Conservation (phyloP, 2,888 invertebrate species). For the Hydrotaea diabolus region DNA sequence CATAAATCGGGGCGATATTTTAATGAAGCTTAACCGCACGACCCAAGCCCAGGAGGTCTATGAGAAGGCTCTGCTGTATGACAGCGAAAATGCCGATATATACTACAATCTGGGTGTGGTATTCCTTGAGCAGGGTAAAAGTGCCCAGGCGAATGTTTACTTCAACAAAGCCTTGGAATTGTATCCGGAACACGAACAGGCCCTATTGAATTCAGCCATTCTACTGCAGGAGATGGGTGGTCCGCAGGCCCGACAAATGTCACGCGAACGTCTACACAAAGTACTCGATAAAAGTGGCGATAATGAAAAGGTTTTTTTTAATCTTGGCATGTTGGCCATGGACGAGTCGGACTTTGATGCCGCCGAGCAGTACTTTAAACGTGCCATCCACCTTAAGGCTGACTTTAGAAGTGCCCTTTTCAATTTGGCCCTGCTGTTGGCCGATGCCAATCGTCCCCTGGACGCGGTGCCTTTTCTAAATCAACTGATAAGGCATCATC, state of each 20-base stretch:
- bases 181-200: slow-evolving; percentile 97
- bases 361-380: slow-evolving; percentile 95
- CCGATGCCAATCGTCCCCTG: slow-evolving; percentile 92
- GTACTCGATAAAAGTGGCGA: slow-evolving; percentile 85
- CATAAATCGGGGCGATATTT: slow-evolving; percentile 97
- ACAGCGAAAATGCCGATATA: slow-evolving; percentile 96
- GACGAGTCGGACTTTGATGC: slow-evolving; percentile 94
- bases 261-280: slow-evolving; percentile 90
- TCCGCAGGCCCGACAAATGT: slow-evolving; percentile 89
- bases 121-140: slow-evolving; percentile 94
- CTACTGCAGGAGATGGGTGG: slow-evolving; percentile 94
- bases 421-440: slow-evolving; percentile 93
- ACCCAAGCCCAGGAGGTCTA: slow-evolving; percentile 97
- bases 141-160: slow-evolving; percentile 93
- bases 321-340: slow-evolving; percentile 98
- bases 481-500: slow-evolving; percentile 93
- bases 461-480: slow-evolving; percentile 96
- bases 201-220: slow-evolving; percentile 96
- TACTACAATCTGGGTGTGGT: slow-evolving; percentile 97
- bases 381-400: slow-evolving; percentile 92
- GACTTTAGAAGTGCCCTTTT: slow-evolving; percentile 97
- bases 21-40: slow-evolving; percentile 96
- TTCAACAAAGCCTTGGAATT: slow-evolving; percentile 95
- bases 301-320: slow-evolving; percentile 96
- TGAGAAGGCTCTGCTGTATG: slow-evolving; percentile 94